Percentiles rank a stretch among this genome's conserved stretches.
Evolutionary conservation across 2,113 vertebrate species (phyloP).

Genomic region (Zosterops borbonicus): DNA sequence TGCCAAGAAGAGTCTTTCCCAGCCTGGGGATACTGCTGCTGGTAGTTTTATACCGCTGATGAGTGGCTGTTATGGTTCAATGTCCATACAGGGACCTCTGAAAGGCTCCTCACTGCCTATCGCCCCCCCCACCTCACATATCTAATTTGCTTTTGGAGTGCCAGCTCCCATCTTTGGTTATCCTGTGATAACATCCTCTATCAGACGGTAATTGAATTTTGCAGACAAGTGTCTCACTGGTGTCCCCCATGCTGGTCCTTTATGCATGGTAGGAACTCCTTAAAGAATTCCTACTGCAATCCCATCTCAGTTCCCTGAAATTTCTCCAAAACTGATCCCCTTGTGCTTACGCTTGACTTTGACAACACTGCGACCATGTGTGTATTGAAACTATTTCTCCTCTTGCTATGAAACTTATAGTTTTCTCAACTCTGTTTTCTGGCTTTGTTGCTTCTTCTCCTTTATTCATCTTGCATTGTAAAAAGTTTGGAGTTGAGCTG

Average conservation of each 20-base stretch:
- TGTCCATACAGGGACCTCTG: slow-evolving; percentile 33
- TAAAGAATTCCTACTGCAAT: background rate
- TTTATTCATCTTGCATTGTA: background rate
- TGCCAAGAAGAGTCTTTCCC: slow-evolving; percentile 35
- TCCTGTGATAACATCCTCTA: background rate
- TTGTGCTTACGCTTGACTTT: background rate
- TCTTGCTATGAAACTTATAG: background rate
- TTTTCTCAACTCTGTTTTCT: background rate
- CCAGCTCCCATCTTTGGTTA: slow-evolving; percentile 18
- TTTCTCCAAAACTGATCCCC: background rate
- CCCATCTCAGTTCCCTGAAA: background rate
- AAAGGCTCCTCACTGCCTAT: slow-evolving; percentile 17
- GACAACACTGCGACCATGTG: background rate
- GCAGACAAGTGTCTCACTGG: background rate
- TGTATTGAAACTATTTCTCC: background rate
- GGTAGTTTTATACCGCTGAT: slow-evolving; percentile 32
- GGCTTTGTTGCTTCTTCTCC: background rate
- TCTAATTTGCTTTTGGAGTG: slow-evolving; percentile 3
- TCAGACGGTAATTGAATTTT: slow-evolving; percentile 46
- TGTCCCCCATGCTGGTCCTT: slow-evolving; percentile 10
- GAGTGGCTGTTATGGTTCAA: slow-evolving; percentile 51
- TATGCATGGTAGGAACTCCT: background rate
- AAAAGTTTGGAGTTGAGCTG: background rate
- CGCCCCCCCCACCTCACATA: background rate
- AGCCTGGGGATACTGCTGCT: background rate